phyloP scores from a whole-genome alignment of 1,140 invertebrate species.

The Mercenaria mercenaria region DNA sequence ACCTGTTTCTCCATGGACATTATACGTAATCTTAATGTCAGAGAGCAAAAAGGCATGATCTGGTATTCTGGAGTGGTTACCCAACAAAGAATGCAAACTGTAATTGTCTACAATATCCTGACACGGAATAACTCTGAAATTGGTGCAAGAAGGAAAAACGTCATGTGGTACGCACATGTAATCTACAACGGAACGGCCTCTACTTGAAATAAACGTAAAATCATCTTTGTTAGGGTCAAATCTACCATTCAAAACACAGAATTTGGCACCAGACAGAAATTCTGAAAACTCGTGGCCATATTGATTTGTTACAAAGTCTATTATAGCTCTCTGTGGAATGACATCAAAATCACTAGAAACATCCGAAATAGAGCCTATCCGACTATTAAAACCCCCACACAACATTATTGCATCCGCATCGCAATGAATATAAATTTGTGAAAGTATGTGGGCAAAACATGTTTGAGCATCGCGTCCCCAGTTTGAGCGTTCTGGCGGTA shows the following conservation, averaged over 20 bases:
- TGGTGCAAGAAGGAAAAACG: not conserved
- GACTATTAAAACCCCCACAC: not conserved
- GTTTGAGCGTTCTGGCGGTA: not conserved
- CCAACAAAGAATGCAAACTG: slow-evolving; percentile 6
- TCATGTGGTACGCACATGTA: slow-evolving; percentile 48
- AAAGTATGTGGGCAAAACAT: not conserved
- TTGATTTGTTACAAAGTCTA: not conserved
- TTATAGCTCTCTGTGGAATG: not conserved
- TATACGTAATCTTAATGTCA: too few relatives aligned
- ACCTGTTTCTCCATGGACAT: not conserved
- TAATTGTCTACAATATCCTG: not conserved
- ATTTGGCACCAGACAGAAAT: not conserved
- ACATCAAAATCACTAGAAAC: not conserved
- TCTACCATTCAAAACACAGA: not conserved
- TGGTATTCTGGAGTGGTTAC: not conserved
- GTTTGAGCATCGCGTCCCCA: not conserved
- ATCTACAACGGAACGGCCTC: slow-evolving; percentile 38
- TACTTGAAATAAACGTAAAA: not conserved
- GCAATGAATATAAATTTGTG: not conserved
- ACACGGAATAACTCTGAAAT: not conserved
- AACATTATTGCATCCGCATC: not conserved
- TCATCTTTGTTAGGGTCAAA: not conserved
- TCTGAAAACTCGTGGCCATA: not conserved
- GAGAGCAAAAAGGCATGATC: slow-evolving; percentile 31
- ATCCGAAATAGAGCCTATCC: not conserved